Percentiles rank a stretch among this genome's conserved stretches.
Conservation (phyloP, 2,888 invertebrate species). For the Hylaea fasciaria region DNA sequence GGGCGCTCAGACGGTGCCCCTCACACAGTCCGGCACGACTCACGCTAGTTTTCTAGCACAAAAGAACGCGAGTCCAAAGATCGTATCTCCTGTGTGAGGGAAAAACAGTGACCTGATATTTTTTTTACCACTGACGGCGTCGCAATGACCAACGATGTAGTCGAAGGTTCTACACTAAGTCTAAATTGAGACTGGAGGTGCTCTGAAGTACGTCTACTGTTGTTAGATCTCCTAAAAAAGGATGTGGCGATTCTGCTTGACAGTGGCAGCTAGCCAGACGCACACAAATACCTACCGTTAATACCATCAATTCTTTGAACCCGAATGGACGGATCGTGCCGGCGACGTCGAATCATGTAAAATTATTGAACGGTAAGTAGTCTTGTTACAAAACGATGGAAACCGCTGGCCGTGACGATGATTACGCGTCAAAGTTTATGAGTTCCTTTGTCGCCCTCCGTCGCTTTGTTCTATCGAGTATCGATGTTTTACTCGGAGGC, state of each 20-base stretch:
- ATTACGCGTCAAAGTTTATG: slow-evolving; percentile 46
- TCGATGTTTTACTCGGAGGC: slow-evolving; percentile 8
- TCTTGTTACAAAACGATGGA: slow-evolving; percentile 39
- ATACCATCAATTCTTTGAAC: too few species aligned
- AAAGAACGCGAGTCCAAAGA: not conserved
- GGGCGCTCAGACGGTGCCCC: slow-evolving; percentile 6
- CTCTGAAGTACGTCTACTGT: too few species aligned
- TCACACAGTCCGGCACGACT: slow-evolving; percentile 10
- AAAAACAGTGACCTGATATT: too few species aligned
- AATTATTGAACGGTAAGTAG: slow-evolving; percentile 11
- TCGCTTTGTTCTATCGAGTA: slow-evolving; percentile 22
- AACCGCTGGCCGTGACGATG: slow-evolving; percentile 36
- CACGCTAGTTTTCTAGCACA: not conserved
- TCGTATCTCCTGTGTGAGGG: not conserved
- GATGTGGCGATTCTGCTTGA: too few species aligned
- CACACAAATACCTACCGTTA: too few species aligned
- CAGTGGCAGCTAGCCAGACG: too few species aligned
- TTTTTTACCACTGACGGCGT: too few species aligned
- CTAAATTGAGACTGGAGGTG: not conserved
- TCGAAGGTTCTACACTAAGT: too few species aligned
- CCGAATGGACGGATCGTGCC: not conserved
- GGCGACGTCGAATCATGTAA: slow-evolving; percentile 8
- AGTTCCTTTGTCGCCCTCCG: slow-evolving; percentile 37
- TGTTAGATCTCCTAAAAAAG: too few species aligned
- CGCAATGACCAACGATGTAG: too few species aligned